Conservation (phyloP, 2,888 invertebrate genomes). For the Candidula unifasciata region DNA sequence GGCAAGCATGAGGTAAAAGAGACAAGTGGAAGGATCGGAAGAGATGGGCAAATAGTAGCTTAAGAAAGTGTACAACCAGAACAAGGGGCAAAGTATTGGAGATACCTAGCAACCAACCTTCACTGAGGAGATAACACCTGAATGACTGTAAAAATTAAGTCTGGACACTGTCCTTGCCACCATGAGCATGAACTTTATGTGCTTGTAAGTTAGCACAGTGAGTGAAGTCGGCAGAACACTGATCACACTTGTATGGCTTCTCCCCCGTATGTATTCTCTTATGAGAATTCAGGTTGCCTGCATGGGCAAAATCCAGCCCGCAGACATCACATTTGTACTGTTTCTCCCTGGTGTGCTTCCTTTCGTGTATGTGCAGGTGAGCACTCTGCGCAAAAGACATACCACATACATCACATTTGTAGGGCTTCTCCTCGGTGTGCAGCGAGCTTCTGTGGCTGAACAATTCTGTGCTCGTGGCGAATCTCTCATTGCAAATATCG, state of each 20-base stretch:
- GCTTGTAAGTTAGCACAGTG: neutral
- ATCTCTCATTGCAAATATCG: neutral
- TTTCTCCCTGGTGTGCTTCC: neutral
- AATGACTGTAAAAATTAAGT: too few species aligned
- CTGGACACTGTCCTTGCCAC: too few species aligned
- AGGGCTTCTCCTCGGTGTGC: neutral
- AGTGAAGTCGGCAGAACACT: neutral
- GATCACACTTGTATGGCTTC: constrained; percentile 18
- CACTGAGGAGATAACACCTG: too few species aligned
- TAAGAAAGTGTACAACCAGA: too few species aligned
- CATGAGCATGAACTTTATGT: neutral
- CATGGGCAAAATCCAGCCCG: neutral
- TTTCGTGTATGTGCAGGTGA: neutral
- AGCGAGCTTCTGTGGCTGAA: neutral
- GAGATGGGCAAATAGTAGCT: too few species aligned
- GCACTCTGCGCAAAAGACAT: neutral
- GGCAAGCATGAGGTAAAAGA: too few species aligned
- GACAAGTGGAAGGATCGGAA: too few species aligned
- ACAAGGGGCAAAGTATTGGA: too few species aligned
- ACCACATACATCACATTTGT: constrained; percentile 20
- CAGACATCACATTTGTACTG: constrained; percentile 14
- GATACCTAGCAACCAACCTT: too few species aligned
- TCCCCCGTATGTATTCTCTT: neutral
- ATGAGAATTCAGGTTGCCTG: neutral
- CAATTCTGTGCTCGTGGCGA: neutral